Conservation (phyloP, 1,140 invertebrate species). For the Microplitis demolitor region DNA sequence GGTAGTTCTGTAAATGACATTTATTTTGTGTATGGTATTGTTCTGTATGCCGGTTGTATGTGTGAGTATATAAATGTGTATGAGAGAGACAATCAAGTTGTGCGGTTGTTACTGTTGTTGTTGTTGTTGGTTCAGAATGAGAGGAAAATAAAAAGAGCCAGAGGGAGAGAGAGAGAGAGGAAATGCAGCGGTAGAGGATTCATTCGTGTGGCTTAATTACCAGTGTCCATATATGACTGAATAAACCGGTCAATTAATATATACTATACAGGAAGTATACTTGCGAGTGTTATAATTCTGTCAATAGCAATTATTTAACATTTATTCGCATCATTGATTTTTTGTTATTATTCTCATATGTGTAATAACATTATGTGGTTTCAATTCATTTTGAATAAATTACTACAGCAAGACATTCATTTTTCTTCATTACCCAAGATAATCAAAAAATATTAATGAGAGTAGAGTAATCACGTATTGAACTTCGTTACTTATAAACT, state of each 20-base stretch:
- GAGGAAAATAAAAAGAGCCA: background rate
- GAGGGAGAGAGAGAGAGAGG: background rate
- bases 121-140: background rate
- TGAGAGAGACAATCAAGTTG: background rate
- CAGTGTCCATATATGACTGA: slow-evolving; percentile 19
- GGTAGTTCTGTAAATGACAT: slow-evolving; percentile 11
- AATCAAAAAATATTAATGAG: too few species aligned
- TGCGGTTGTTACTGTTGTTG: background rate
- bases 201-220: slow-evolving; percentile 22
- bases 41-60: background rate
- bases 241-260: slow-evolving; percentile 32
- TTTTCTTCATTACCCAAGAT: too few species aligned
- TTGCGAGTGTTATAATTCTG: background rate
- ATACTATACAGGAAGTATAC: background rate
- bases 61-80: too few species aligned
- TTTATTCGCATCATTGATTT: background rate
- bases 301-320: slow-evolving; percentile 4
- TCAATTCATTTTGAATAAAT: too few species aligned
- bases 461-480: too few species aligned
- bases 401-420: too few species aligned
- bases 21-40: slow-evolving; percentile 15
- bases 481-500: too few species aligned
- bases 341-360: too few species aligned
- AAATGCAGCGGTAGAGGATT: background rate
- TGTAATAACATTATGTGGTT: background rate